phyloP scores from a whole-genome alignment of 2,113 vertebrate species.

The Ibidorhyncha struthersii region DNA sequence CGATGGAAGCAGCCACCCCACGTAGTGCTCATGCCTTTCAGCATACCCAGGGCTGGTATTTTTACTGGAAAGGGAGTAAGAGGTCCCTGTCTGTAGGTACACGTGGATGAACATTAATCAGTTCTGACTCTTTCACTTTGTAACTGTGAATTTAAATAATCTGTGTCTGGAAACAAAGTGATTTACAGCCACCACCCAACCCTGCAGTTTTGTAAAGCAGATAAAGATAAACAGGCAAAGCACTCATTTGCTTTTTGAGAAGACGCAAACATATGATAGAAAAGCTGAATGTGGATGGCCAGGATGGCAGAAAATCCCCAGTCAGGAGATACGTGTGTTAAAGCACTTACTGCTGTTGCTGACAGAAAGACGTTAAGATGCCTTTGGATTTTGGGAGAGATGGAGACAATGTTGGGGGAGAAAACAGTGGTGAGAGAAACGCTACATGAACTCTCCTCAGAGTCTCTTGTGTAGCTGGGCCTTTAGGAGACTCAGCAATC shows the following conservation, averaged over 20 bases:
- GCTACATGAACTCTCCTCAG: background rate
- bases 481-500: slow-evolving; percentile 71
- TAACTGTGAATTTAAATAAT: background rate
- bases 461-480: slow-evolving; percentile 46
- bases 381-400: background rate
- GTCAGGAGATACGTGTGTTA: background rate
- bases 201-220: background rate
- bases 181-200: background rate
- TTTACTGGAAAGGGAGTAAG: background rate
- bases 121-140: background rate
- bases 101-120: accelerated
- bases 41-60: background rate
- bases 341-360: background rate
- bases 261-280: background rate
- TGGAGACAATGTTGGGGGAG: background rate
- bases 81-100: background rate
- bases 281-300: background rate
- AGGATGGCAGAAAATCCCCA: background rate
- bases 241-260: background rate
- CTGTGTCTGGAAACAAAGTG: background rate
- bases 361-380: background rate
- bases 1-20: background rate
- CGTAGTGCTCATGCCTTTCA: background rate
- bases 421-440: background rate
- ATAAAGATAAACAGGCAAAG: background rate